Evolutionary conservation across 2,797 vertebrate genomes (phyloP), one percentile per base, ranked within the genome.

Genomic region (Carapus acus): DNA sequence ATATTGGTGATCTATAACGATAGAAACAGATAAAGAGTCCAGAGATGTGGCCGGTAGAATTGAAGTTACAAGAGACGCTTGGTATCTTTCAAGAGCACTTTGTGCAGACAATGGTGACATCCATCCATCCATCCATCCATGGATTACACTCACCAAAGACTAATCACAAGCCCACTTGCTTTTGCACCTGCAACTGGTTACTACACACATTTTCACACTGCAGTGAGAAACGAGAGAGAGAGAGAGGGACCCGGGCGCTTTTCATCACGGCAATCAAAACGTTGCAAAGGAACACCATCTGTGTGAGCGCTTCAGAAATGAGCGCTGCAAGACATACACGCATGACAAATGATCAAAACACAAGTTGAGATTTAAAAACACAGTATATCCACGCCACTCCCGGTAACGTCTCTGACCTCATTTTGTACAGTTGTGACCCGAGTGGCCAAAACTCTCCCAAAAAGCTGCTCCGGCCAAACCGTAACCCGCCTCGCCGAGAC

Each of bases 1-100:
- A 80, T 80, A 79, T 74, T 81, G 76, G n/a, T n/a, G n/a, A n/a
- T n/a, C n/a, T n/a, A n/a, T 79, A 58, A 34, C 52, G 45, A 23
- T 33, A 55, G 54, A 58, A 64, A 33, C 40, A 67, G 55, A 74
- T 76, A 52, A 79, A 71, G 72, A 66, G 65, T 78, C 40, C 49
- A 74, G 73, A 71, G 63, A 55, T 69, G 67, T 71, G 55, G 56
- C 59, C 43, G 66, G 38, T 56, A 41, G 54, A 63, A 80, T 82
- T 59, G 77, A 76, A 68, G 75, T 62, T 53, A 60, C 29, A 69
- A 58, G 56, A 71, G 31, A 38, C 36, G n/a, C 3, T 29, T 14
- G 44, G 11, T 23, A 20, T 4, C 19, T 49, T 49, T 57, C 33
- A 50, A 15, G n/a, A 4, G 2, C 13, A 2, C 34, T 36, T 36